Evolutionary conservation across 2,113 vertebrate species (phyloP), one percentile per base, ranked within the genome.

Genomic region (Pao palembangensis): DNA sequence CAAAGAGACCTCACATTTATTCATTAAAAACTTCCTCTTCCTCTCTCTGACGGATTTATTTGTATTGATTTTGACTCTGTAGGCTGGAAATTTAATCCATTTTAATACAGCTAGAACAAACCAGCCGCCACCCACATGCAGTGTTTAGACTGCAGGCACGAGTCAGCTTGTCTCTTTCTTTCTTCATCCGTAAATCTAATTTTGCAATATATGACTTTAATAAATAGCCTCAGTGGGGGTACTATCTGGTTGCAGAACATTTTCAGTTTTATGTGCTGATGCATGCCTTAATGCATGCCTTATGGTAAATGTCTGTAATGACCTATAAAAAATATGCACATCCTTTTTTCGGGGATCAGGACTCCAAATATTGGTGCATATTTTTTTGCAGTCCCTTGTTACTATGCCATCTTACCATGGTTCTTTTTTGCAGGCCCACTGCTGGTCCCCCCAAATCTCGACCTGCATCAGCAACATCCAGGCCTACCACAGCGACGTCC

Each of bases 41-140:
- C 43, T 56, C 55, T 46, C 53, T 46, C 51, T 20, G 42, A 14
- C 61, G 49, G 54, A 38, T 38, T 59, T 23, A 64, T 64, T 71
- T 47, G 50, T 66, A 82, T 85, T 69, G 77, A 83, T 82, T 78
- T 69, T 44, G 46, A 49, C 38, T 16, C 56, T 63, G 58, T 62
- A 76, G 62, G 54, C 75, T 79, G 61, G 66, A 83, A 80, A 74
- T 74, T 61, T 78, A 76, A 82, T 80, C 49, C 34, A 65, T 85
- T 68, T 53, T 61, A 72, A 72, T 50, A 44, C 47, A 50, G 50
- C 61, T 66, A 38, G 34, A 38, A 55, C 52, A 73, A 71, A 52
- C 51, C 52, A 58, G 62, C 20, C 58, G 55, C 42, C 50, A 55
- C 55, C 63, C 55, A 74, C 59, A 50, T 31, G 23, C 49, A 23